Evolutionary conservation across 2,888 invertebrate genomes (phyloP).

Genomic region (Hymenopus coronatus): DNA sequence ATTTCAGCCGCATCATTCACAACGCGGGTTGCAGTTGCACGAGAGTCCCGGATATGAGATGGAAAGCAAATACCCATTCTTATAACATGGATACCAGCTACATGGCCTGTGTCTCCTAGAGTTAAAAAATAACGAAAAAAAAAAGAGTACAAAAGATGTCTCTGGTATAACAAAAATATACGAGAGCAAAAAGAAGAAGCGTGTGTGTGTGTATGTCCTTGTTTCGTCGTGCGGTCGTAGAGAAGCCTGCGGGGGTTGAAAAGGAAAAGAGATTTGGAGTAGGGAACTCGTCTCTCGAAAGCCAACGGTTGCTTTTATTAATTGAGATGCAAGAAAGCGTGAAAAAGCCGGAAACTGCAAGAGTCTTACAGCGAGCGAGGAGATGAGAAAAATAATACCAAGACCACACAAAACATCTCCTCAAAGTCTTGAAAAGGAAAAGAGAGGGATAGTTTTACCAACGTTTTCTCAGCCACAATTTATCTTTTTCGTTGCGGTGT

Average conservation of each 20-base stretch:
- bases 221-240: not conserved
- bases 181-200: not conserved
- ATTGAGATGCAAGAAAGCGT: constrained; percentile 21
- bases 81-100: not conserved
- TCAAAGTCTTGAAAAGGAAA: not conserved
- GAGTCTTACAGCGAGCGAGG: constrained; percentile 5
- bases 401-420: not conserved
- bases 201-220: not conserved
- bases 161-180: not conserved
- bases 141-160: not conserved
- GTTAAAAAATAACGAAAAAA: not conserved
- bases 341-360: constrained; percentile 19
- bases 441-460: not conserved
- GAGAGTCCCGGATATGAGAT: not conserved
- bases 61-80: not conserved
- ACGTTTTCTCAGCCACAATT: not conserved
- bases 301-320: constrained; percentile 14
- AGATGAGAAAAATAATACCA: constrained; percentile 14
- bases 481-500: not conserved
- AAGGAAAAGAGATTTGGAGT: not conserved
- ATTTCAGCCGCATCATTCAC: not conserved
- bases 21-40: not conserved
- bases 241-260: not conserved
- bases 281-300: not conserved
- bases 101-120: not conserved